Conservation (phyloP, 2,888 invertebrate species). For the Boloria euphrosyne region DNA sequence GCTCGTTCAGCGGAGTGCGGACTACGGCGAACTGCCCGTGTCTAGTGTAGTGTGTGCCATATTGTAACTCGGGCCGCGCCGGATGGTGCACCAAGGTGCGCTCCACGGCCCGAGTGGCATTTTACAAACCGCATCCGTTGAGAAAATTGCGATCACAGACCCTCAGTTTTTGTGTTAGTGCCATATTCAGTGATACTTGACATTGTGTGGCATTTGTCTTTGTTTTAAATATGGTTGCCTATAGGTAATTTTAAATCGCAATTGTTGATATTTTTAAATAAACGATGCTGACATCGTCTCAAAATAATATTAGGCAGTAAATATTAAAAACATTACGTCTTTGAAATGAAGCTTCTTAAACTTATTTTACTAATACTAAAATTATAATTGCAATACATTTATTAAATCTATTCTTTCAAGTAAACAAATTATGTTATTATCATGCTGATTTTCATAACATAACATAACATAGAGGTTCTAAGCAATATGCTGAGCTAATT, state of each 20-base stretch:
- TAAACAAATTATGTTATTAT: not conserved
- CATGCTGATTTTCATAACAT: not conserved
- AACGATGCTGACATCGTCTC: no score
- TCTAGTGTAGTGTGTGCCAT: slow-evolving; percentile 48
- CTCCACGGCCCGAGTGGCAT: slow-evolving; percentile 47
- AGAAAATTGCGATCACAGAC: slow-evolving; percentile 50
- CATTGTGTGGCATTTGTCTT: slow-evolving; percentile 47
- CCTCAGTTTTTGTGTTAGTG: slow-evolving; percentile 55
- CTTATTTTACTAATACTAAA: no score
- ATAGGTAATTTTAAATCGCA: slow-evolving; percentile 51
- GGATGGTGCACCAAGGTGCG: slow-evolving; percentile 45
- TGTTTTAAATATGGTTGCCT: slow-evolving; percentile 59
- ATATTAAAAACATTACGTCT: no score
- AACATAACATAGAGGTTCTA: not conserved
- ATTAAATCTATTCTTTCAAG: no score
- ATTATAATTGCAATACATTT: no score
- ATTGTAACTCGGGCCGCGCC: slow-evolving; percentile 58
- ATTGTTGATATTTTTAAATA: no score
- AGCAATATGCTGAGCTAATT: slow-evolving; percentile 17
- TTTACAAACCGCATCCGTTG: slow-evolving; percentile 49
- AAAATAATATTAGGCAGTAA: no score
- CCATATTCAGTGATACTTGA: slow-evolving; percentile 42
- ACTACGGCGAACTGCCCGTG: slow-evolving; percentile 41
- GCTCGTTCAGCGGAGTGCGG: slow-evolving; percentile 38
- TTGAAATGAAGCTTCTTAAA: no score